phyloP scores from a whole-genome alignment of 2,888 invertebrate species.

The Lasioglossum zephyrum region DNA sequence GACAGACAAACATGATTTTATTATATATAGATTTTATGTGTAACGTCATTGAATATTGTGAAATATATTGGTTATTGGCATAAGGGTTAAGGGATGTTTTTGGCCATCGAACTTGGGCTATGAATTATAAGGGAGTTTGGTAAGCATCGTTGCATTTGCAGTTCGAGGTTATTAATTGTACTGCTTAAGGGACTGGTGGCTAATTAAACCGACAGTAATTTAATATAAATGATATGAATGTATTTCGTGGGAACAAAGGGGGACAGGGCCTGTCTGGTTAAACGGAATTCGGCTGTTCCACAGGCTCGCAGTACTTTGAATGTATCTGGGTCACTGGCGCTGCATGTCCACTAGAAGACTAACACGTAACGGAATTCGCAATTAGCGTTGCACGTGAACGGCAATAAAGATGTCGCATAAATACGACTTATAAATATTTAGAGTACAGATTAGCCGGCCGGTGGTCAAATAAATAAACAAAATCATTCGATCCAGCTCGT shows the following conservation, averaged over 20 bases:
- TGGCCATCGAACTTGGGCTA: not conserved
- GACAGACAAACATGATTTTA: too few relatives aligned
- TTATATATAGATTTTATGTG: too few relatives aligned
- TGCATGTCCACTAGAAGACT: constrained; percentile 9
- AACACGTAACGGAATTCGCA: constrained; percentile 37
- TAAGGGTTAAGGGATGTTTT: not conserved
- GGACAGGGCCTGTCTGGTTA: not conserved
- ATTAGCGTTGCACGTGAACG: constrained; percentile 37
- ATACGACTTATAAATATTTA: constrained; percentile 20
- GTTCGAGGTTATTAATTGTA: not conserved
- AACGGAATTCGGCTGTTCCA: constrained; percentile 23
- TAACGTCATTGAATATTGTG: too few relatives aligned
- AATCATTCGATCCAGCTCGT: not conserved
- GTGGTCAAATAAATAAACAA: not conserved
- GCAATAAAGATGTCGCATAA: constrained; percentile 22
- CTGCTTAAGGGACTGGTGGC: not conserved
- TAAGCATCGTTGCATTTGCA: not conserved
- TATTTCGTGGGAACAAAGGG: not conserved
- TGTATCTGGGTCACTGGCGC: constrained; percentile 19
- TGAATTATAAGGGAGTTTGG: not conserved
- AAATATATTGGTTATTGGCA: too few relatives aligned
- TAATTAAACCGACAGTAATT: not conserved
- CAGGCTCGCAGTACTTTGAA: constrained; percentile 1
- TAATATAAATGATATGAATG: not conserved
- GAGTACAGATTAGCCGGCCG: not conserved